Evolutionary conservation across 2,797 vertebrate genomes (phyloP).

Genomic region (Bovichtus diacanthus): DNA sequence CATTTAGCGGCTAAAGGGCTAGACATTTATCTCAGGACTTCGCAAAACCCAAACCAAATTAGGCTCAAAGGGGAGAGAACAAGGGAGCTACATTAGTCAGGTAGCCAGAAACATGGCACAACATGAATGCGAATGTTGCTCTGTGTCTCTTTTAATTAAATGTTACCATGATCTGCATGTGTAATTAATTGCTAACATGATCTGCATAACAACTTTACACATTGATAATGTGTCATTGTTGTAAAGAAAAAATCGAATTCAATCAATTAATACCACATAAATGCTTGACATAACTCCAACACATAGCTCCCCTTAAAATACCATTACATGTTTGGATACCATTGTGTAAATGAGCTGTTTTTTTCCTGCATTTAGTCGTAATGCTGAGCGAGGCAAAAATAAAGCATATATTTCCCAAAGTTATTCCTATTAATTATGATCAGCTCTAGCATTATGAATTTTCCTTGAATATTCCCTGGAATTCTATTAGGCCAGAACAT

Average conservation of each 20-base stretch:
- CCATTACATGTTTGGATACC: not conserved
- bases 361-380: not conserved
- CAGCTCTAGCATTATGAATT: not conserved
- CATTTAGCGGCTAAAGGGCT: not conserved
- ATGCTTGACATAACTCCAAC: not conserved
- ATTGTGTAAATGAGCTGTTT: not conserved
- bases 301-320: not conserved
- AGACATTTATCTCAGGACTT: not conserved
- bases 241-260: not conserved
- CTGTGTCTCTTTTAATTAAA: too few relatives aligned
- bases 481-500: slow-evolving; percentile 1
- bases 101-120: not conserved
- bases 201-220: not conserved
- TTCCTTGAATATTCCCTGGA: not conserved
- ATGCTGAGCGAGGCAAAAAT: not conserved
- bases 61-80: not conserved
- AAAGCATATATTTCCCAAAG: not conserved
- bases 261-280: not conserved
- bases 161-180: too few relatives aligned
- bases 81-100: not conserved
- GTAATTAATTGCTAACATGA: slow-evolving; percentile 7
- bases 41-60: not conserved
- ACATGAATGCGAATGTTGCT: not conserved
- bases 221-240: not conserved
- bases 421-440: not conserved